These are phyloP conservation scores for Acestrorhynchus altus DNA, from an alignment of 2,797 vertebrate species.

Conservation along the genomic window DNA sequence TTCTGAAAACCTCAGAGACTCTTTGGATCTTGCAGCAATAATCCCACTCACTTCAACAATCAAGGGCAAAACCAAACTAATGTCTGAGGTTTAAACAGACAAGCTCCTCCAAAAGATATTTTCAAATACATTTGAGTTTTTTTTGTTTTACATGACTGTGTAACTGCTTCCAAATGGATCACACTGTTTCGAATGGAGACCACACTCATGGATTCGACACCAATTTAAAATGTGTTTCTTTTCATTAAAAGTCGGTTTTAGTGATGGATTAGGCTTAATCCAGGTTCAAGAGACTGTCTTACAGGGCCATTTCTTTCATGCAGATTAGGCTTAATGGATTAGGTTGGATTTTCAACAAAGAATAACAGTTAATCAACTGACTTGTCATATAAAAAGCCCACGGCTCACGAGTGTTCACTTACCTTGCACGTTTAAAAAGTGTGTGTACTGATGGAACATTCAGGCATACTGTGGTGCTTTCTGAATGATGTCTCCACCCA, in stretches of 20 bases:
- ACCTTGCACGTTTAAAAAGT: neutral
- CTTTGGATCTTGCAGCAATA: too few relatives aligned
- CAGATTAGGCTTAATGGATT: slow-evolving; percentile 24
- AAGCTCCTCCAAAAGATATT: too few relatives aligned
- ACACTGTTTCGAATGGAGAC: neutral
- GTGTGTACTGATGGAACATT: slow-evolving; percentile 1
- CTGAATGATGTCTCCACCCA: slow-evolving; percentile 26
- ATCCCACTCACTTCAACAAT: too few relatives aligned
- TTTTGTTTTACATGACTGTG: too few relatives aligned
- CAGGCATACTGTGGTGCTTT: slow-evolving; percentile 15
- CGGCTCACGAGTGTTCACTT: neutral
- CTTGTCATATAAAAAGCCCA: too few relatives aligned
- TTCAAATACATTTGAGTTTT: too few relatives aligned
- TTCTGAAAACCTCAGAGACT: too few relatives aligned
- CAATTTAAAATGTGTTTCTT: slow-evolving; percentile 15
- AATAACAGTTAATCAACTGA: slow-evolving; percentile 10
- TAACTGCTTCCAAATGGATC: neutral
- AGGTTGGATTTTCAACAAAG: neutral
- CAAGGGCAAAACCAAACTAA: too few relatives aligned
- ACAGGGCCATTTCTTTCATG: neutral
- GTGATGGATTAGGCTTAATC: slow-evolving; percentile 21
- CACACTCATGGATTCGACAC: slow-evolving; percentile 8
- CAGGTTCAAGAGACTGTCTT: neutral
- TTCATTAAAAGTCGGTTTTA: slow-evolving; percentile 18
- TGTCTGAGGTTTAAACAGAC: too few relatives aligned